Base-by-base conservation (phyloP, 2,888 invertebrate genomes). In the Lymantria dispar region DNA sequence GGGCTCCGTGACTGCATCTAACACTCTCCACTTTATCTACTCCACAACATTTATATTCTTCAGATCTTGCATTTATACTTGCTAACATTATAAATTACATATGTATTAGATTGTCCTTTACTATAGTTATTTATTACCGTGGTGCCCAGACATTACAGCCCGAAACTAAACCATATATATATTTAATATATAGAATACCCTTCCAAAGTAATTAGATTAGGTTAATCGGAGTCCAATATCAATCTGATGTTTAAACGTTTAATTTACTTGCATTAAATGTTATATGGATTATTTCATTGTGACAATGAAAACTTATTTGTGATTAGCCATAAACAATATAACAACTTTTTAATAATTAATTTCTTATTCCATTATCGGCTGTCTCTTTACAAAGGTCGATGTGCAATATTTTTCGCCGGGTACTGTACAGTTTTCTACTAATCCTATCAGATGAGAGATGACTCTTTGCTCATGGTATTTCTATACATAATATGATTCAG, bases 191-290 rank as follows among this genome's bases (percentile, higher is more conserved):
- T 64, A 64, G 8, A 44, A 15, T 68, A 55, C 54, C 61, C 54
- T 64, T 65, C 58, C 58, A 61, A 65, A 58, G 64, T 64, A 68
- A 65, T 61, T 65, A 64, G 64, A 54, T 53, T 65, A 65, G 63
- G 58, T 7, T 40, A 65, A 62, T 56, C 50, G 60, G 48, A 55
- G 49, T 60, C 64, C 47, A 50, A 54, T 53, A 45, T 54, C 66
- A 37, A 49, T 50, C 56, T 50, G 22, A 48, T 53, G 48, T 59
- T 38, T 38, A 12, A 38, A 56, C 47, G 60, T 37, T 51, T 58
- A 43, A 45, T 60, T 55, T 60, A 59, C 67, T 56, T 61, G 12
- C 51, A 56, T 52, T 69, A 69, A 67, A 48, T 69, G 38, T 69
- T 63, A 63, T 66, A 50, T 48, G 61, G 63, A 67, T 58, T 69